A percentile compares a stretch with the other conserved stretches of the same genome.
Evolutionary conservation across 2,797 vertebrate species (phyloP).

Genomic region (Halcyon smyrnensis): DNA sequence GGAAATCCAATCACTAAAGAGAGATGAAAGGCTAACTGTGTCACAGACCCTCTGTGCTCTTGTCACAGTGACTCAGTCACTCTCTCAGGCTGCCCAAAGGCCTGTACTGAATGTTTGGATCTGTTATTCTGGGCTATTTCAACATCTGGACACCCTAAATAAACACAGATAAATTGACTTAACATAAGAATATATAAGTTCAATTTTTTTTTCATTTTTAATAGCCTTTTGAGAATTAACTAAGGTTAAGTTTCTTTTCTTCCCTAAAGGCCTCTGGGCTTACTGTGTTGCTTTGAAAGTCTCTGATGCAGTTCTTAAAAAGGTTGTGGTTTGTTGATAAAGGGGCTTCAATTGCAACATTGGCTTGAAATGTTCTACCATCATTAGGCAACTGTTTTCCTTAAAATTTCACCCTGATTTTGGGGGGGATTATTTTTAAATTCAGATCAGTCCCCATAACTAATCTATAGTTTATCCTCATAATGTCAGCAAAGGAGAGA

Average conservation of each 20-base stretch:
- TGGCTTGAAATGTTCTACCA: neutral
- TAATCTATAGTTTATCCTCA: neutral
- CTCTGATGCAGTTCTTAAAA: neutral
- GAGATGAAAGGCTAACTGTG: neutral
- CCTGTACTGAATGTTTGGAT: neutral
- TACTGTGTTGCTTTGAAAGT: neutral
- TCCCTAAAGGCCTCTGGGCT: neutral
- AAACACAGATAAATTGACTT: neutral
- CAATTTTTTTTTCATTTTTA: neutral
- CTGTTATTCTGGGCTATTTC: neutral
- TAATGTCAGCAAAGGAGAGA: neutral
- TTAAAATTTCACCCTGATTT: neutral
- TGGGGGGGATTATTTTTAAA: neutral
- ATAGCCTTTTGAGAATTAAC: neutral
- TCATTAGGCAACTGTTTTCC: neutral
- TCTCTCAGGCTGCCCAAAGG: neutral
- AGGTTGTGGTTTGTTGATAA: neutral
- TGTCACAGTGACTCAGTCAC: neutral
- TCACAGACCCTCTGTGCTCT: neutral
- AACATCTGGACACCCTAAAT: neutral
- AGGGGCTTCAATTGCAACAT: neutral
- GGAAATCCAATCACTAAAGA: neutral
- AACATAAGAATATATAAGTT: neutral
- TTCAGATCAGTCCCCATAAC: neutral
- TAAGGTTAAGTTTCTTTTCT: neutral